These are phyloP conservation scores for Synodontis membranacea DNA, from an alignment of 2,113 vertebrate species.

Conservation along the genomic window DNA sequence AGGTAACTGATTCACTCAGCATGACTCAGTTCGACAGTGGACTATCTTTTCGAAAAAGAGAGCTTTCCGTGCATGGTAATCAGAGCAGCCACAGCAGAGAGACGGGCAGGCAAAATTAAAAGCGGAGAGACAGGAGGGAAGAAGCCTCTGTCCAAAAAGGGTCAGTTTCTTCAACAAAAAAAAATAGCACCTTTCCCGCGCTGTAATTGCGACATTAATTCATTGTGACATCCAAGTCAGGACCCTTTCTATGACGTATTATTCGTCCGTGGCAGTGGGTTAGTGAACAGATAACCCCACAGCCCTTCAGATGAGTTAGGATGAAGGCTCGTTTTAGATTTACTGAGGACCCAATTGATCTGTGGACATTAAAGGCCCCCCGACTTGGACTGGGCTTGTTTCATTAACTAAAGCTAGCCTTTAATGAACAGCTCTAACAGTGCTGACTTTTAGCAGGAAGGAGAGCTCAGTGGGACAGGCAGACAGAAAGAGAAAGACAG, in stretches of 20 bases:
- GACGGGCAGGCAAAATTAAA: slow-evolving; percentile 11
- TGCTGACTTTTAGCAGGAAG: slow-evolving; percentile 27
- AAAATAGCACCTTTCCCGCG: slow-evolving; percentile 62
- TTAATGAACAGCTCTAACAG: slow-evolving; percentile 50
- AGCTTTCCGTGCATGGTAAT: neutral
- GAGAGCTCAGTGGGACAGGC: slow-evolving; percentile 60
- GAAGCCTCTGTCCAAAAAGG: slow-evolving; percentile 61
- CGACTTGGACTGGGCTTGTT: slow-evolving; percentile 25
- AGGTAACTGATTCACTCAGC: slow-evolving; percentile 11
- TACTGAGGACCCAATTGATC: slow-evolving; percentile 39
- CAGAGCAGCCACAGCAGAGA: slow-evolving; percentile 20
- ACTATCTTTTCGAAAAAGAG: neutral
- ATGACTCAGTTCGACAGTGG: neutral
- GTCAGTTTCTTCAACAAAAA: slow-evolving; percentile 69
- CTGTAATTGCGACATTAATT: slow-evolving; percentile 75
- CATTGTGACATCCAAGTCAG: slow-evolving; percentile 69
- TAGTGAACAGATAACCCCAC: slow-evolving; percentile 60
- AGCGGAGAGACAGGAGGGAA: slow-evolving; percentile 12
- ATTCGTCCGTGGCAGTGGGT: slow-evolving; percentile 59
- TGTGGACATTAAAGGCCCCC: slow-evolving; percentile 27
- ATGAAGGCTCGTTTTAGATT: slow-evolving; percentile 33
- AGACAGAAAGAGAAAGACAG: slow-evolving; percentile 57
- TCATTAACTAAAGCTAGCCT: slow-evolving; percentile 53
- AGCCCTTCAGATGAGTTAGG: slow-evolving; percentile 21
- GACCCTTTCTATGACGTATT: slow-evolving; percentile 70